These are phyloP conservation scores for Climacteris rufus DNA, from an alignment of 2,113 vertebrate genomes.

Conservation along the genomic window DNA sequence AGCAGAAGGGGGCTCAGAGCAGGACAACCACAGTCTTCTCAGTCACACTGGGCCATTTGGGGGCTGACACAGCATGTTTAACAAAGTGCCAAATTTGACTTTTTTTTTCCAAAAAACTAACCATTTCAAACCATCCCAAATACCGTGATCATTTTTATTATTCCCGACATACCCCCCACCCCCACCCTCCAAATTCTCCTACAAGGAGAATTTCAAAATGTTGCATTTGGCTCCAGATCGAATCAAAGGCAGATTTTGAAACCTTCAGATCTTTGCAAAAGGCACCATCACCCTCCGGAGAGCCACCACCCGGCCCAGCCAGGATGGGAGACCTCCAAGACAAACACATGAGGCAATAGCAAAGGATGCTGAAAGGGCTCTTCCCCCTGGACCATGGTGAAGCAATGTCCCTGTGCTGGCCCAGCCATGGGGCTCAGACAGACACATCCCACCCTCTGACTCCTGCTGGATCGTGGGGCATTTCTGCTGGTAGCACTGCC, in stretches of 20 bases:
- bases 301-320: neutral
- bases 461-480: neutral
- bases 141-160: neutral
- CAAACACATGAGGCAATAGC: slow-evolving; percentile 47
- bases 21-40: neutral
- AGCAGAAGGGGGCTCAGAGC: neutral
- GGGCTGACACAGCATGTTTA: neutral
- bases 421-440: neutral
- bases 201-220: slow-evolving; percentile 24
- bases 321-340: slow-evolving; percentile 44
- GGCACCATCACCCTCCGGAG: neutral
- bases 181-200: neutral
- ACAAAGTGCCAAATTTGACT: neutral
- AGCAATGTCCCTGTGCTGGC: neutral
- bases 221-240: neutral
- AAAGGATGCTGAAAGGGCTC: slow-evolving; percentile 27
- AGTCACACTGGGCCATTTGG: neutral
- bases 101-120: neutral
- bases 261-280: slow-evolving; percentile 25
- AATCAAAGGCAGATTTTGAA: slow-evolving; percentile 34
- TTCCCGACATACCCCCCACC: neutral
- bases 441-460: neutral
- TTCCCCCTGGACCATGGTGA: neutral
- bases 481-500: neutral
- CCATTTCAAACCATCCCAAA: neutral